These are phyloP conservation scores for Temnothorax nylanderi DNA, from an alignment of 1,140 invertebrate species.

Conservation along the genomic window DNA sequence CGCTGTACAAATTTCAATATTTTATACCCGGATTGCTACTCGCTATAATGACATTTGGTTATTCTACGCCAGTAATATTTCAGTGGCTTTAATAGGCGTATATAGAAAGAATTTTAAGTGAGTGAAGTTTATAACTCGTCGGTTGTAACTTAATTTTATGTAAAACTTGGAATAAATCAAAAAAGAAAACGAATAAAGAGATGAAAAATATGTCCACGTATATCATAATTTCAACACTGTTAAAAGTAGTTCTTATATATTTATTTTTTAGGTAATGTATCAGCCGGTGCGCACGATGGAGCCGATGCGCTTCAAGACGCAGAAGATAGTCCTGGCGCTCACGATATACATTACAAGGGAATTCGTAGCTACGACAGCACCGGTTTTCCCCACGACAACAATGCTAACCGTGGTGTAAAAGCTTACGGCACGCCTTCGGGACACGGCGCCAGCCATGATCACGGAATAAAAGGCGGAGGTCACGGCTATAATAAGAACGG, in stretches of 20 bases:
- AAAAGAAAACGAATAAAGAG: not conserved
- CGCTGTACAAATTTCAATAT: not conserved
- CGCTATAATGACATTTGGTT: not conserved
- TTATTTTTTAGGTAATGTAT: conserved; percentile 33
- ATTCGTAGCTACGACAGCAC: conserved; percentile 63
- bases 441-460: not conserved
- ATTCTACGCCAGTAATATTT: not conserved
- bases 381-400: not conserved
- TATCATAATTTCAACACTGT: not conserved
- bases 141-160: not conserved
- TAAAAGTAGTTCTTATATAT: not conserved
- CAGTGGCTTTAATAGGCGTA: not conserved
- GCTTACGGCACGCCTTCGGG: conserved; percentile 11
- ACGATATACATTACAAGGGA: conserved; percentile 52
- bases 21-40: not conserved
- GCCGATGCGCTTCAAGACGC: not conserved
- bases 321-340: not conserved
- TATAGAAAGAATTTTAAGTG: not conserved
- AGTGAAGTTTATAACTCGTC: not conserved
- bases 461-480: conserved; percentile 4
- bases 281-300: not conserved
- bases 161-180: not conserved
- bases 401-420: conserved; percentile 1
- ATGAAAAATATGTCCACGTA: not conserved
- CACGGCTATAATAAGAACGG: conserved; percentile 3